These are phyloP conservation scores for Meteorus sp. DNA, from an alignment of 1,140 invertebrate species.

Conservation along the genomic window DNA sequence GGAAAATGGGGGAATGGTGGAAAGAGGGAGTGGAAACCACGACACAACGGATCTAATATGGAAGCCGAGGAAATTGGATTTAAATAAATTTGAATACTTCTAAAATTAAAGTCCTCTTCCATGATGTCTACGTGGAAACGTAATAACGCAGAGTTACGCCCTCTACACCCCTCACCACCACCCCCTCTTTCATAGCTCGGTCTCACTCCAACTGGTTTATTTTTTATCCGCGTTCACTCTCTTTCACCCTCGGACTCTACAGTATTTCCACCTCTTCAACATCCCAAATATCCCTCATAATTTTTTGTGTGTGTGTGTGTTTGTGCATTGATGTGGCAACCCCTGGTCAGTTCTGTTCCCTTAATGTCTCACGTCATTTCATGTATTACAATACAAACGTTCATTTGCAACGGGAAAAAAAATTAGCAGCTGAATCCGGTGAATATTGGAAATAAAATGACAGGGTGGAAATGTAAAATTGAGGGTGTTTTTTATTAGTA, in stretches of 20 bases:
- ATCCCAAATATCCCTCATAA: slow-evolving; percentile 32
- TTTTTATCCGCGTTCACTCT: slow-evolving; percentile 29
- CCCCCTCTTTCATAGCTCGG: slow-evolving; percentile 16
- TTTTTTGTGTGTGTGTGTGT: slow-evolving; percentile 16
- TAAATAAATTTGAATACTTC: slow-evolving; percentile 58
- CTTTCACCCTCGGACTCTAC: slow-evolving; percentile 15
- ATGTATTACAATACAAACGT: too few relatives aligned
- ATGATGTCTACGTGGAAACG: slow-evolving; percentile 53
- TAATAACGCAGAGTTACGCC: slow-evolving; percentile 45
- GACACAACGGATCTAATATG: slow-evolving; percentile 45
- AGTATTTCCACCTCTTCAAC: slow-evolving; percentile 29
- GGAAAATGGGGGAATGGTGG: slow-evolving; percentile 22
- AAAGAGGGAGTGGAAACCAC: slow-evolving; percentile 26
- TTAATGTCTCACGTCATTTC: too few relatives aligned
- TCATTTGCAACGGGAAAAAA: too few relatives aligned
- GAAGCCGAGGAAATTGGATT: slow-evolving; percentile 54
- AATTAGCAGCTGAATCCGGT: too few relatives aligned
- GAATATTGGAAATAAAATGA: too few relatives aligned
- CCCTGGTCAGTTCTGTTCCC: too few relatives aligned
- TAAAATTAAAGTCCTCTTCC: slow-evolving; percentile 57
- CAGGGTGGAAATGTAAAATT: too few relatives aligned
- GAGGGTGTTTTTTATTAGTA: too few relatives aligned
- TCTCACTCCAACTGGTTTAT: slow-evolving; percentile 27
- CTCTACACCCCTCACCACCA: slow-evolving; percentile 27
- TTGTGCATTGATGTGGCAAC: neutral